Percentiles rank a stretch among this genome's conserved stretches.
These are phyloP conservation scores for Sula dactylatra DNA, from an alignment of 2,113 vertebrate genomes.

Conservation along the genomic window DNA sequence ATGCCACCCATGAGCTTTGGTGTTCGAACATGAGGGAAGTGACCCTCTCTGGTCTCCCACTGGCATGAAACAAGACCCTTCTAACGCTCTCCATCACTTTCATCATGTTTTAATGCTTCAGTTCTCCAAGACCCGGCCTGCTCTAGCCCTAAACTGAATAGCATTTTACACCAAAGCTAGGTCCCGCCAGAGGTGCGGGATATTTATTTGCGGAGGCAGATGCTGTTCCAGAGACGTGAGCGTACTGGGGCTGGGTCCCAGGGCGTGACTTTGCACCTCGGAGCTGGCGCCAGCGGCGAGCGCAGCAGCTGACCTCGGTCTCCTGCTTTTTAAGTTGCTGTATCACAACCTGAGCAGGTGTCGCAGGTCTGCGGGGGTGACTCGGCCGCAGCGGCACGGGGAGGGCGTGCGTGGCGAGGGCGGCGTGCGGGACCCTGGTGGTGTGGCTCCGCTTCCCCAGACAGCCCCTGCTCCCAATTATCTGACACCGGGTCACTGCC, in stretches of 20 bases:
- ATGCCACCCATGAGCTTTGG: not conserved
- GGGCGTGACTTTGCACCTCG: not conserved
- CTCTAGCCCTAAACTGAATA: not conserved
- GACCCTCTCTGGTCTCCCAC: not conserved
- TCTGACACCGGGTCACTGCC: not conserved
- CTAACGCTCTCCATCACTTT: not conserved
- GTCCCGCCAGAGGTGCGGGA: not conserved
- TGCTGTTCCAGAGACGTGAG: not conserved
- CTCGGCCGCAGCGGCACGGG: accelerated
- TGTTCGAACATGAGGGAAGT: not conserved
- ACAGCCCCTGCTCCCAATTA: not conserved
- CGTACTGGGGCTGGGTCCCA: accelerated
- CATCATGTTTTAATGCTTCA: not conserved
- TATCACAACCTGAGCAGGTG: not conserved
- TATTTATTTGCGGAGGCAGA: not conserved
- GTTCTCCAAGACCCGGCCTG: not conserved
- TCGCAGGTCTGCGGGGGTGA: not conserved
- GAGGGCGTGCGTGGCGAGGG: not conserved
- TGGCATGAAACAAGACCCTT: not conserved
- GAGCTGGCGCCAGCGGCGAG: not conserved
- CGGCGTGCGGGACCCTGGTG: accelerated
- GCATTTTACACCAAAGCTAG: not conserved
- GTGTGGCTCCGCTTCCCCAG: not conserved
- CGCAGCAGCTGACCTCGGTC: not conserved
- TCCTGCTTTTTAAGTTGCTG: not conserved